phyloP scores from a whole-genome alignment of 2,113 vertebrate species.

The Redunca redunca region DNA sequence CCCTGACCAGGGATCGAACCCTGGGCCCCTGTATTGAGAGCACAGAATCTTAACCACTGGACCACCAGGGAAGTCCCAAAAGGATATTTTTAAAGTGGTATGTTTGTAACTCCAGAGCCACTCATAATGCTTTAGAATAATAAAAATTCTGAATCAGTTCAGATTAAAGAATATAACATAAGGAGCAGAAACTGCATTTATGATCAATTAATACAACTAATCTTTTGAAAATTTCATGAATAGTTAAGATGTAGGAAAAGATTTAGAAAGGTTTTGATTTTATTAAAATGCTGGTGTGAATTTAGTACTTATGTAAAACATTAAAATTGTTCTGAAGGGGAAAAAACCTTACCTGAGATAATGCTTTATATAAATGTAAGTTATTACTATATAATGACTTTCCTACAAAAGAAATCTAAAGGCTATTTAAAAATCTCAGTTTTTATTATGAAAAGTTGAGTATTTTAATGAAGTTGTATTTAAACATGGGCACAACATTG shows the following conservation, averaged over 20 bases:
- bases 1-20: neutral
- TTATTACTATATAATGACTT: neutral
- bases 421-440: neutral
- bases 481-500: neutral
- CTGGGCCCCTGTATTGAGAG: neutral
- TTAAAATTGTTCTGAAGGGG: slow-evolving; percentile 32
- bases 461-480: neutral
- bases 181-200: neutral
- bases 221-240: slow-evolving; percentile 15
- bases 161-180: neutral
- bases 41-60: neutral
- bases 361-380: slow-evolving; percentile 17
- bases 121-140: neutral
- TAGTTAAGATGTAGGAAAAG: slow-evolving; percentile 28
- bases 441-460: neutral
- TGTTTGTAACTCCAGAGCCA: neutral
- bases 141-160: neutral
- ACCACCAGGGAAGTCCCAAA: neutral
- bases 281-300: slow-evolving; percentile 32
- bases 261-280: slow-evolving; percentile 44
- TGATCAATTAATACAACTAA: slow-evolving; percentile 14
- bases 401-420: neutral
- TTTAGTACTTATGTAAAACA: slow-evolving; percentile 27
- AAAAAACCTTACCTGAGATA: slow-evolving; percentile 13
- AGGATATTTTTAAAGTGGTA: neutral